Percentiles rank a stretch among this genome's conserved stretches.
Evolutionary conservation across 2,888 invertebrate genomes (phyloP).

Genomic region (Arenicola marina): DNA sequence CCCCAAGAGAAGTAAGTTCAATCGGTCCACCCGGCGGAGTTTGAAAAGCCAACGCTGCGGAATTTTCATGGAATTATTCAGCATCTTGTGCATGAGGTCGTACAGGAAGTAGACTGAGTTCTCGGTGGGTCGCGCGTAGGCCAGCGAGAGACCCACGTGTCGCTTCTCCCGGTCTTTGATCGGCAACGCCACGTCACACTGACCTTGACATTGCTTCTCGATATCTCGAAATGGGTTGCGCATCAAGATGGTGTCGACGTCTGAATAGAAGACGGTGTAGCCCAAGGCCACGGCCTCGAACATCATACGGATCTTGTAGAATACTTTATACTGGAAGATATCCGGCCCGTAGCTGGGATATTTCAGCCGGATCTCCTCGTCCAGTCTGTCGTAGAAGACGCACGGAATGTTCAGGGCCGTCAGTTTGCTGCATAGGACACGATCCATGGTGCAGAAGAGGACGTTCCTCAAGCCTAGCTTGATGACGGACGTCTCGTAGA

Average conservation of each 20-base stretch:
- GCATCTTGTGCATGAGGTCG: background rate
- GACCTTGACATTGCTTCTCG: background rate
- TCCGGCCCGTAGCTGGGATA: background rate
- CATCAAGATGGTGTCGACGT: background rate
- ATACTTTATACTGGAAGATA: background rate
- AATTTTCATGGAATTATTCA: background rate
- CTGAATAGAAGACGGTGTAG: background rate
- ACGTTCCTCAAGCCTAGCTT: background rate
- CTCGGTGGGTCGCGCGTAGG: background rate
- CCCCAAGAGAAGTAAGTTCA: background rate
- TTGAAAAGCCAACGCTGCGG: background rate
- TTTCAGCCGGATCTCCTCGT: no score
- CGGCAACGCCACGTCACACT: constrained; percentile 1
- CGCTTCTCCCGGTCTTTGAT: background rate
- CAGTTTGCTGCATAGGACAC: background rate
- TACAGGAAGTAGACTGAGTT: background rate
- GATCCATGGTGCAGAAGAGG: background rate
- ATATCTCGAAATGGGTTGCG: background rate
- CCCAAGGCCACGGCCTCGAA: constrained; percentile 1
- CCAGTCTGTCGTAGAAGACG: background rate
- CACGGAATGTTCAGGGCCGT: background rate
- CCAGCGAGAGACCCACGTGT: background rate
- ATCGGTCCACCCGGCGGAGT: background rate
- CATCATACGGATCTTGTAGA: background rate
- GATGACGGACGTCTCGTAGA: background rate